Conservation (phyloP, 1,140 invertebrate genomes). For the Oedothorax gibbosus region DNA sequence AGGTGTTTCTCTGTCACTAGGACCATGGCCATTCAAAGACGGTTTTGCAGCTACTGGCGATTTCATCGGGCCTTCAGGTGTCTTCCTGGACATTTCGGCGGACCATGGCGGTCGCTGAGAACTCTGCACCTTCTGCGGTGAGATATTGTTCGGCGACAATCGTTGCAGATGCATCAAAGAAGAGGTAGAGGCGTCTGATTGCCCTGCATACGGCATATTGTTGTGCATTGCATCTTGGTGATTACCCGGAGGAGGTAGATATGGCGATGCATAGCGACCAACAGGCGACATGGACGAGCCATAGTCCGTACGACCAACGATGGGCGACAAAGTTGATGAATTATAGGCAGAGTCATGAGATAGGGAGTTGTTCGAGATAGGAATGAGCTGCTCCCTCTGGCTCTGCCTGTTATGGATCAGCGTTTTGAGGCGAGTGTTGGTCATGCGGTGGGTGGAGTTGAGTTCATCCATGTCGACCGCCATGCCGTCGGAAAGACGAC, state of each 20-base stretch:
- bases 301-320: background rate
- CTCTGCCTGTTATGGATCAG: conserved; percentile 64
- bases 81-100: background rate
- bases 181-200: conserved; percentile 28
- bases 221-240: conserved; percentile 21
- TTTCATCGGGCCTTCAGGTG: conserved; percentile 1
- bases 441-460: conserved; percentile 64
- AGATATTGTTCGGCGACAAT: conserved; percentile 44
- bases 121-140: conserved; percentile 14
- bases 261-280: conserved; percentile 23
- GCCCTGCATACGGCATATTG: conserved; percentile 21
- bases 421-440: conserved; percentile 64
- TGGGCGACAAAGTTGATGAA: conserved; percentile 2
- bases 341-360: conserved; percentile 22
- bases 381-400: conserved; percentile 63
- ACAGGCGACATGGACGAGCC: conserved; percentile 17
- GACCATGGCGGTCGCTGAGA: conserved; percentile 13
- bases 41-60: conserved; percentile 29
- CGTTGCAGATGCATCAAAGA: conserved; percentile 54
- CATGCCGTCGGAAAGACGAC: conserved; percentile 11
- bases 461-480: conserved; percentile 30
- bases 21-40: conserved; percentile 39
- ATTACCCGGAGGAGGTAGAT: conserved; percentile 45
- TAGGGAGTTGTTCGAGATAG: conserved; percentile 34
- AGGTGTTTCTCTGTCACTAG: background rate